Base-by-base conservation (phyloP, 2,888 invertebrate genomes). In the Nomada lathburiana region DNA sequence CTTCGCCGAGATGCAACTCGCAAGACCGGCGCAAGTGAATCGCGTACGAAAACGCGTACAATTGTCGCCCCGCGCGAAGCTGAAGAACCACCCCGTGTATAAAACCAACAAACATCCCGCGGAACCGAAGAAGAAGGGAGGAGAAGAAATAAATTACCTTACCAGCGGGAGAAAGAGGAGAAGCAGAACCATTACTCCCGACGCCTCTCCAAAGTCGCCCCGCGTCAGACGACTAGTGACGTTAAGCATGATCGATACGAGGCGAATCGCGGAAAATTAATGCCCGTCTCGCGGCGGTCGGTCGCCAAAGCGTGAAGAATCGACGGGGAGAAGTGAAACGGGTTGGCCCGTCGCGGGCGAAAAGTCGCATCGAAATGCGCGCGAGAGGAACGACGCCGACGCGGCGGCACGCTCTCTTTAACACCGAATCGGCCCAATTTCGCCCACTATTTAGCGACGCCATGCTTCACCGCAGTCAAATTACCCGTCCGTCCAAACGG, bases 401-500 rank as follows among this genome's bases (percentile, higher is more conserved):
- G 47, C 47, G 13, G 13, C 16, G 47, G 52, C 80, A 83, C 85
- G 85, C 84, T 90, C 90, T 90, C 89, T 90, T 91, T 90, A 89
- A 89, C 90, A 84, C 84, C 84, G 89, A 90, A 90, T 91, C 90
- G 90, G 88, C 88, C 89, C 89, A 91, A 92, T 91, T 92, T 91
- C 86, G 89, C 79, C 85, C 83, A 90, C 89, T 89, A 88, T 91
- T 92, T 91, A 90, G 89, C 89, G 86, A 89, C 88, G 88, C 88
- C 87, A 88, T 91, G 89, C 89, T 88, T 83, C 87, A 83, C 88
- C 89, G 89, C 90, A 88, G 86, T 80, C 88, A 89, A 90, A 92
- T 91, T 91, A 90, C 87, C 88, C 84, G 83, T 63, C 84, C 83
- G 85, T 83, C 78, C 82, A 83, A 86, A 86, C 81, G 59, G 55